phyloP scores from a whole-genome alignment of 1,140 invertebrate species.

The Drosophila insularis region DNA sequence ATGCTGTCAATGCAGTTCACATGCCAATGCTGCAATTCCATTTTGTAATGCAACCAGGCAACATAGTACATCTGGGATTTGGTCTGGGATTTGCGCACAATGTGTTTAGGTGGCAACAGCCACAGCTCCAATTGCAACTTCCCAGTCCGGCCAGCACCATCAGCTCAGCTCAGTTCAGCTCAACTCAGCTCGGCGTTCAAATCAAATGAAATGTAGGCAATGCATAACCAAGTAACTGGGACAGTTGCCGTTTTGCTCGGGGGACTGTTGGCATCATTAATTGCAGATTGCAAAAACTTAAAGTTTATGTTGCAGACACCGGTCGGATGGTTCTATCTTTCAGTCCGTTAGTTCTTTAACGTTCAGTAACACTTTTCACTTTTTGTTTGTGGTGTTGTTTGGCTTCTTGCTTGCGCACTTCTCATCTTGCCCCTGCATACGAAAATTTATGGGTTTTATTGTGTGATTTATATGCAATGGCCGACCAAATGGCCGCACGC shows the following conservation, averaged over 20 bases:
- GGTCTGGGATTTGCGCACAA: conserved; percentile 71
- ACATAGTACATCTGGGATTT: conserved; percentile 67
- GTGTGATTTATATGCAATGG: conserved; percentile 76
- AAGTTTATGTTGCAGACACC: background rate
- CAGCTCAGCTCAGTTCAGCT: conserved; percentile 2
- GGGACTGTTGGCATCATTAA: conserved; percentile 42
- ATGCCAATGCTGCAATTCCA: conserved; percentile 60
- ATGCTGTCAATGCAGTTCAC: conserved; percentile 73
- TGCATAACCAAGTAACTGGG: conserved; percentile 39
- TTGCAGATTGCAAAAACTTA: conserved; percentile 39
- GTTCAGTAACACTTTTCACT: conserved; percentile 1
- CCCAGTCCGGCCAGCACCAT: background rate
- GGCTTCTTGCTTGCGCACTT: conserved; percentile 32
- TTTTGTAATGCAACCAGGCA: conserved; percentile 35
- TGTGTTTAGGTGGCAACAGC: conserved; percentile 65
- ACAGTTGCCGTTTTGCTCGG: conserved; percentile 5
- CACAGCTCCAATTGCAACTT: conserved; percentile 1
- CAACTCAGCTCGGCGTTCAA: conserved; percentile 42
- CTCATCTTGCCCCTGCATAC: conserved; percentile 64
- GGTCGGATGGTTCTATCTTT: background rate
- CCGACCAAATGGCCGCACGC: conserved; percentile 42
- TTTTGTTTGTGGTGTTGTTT: conserved; percentile 22
- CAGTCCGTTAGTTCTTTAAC: conserved; percentile 8
- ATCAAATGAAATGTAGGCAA: conserved; percentile 52
- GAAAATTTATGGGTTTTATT: conserved; percentile 79